These are phyloP conservation scores for Sceliomorpha sp. DNA, from an alignment of 2,888 invertebrate species.

Conservation along the genomic window DNA sequence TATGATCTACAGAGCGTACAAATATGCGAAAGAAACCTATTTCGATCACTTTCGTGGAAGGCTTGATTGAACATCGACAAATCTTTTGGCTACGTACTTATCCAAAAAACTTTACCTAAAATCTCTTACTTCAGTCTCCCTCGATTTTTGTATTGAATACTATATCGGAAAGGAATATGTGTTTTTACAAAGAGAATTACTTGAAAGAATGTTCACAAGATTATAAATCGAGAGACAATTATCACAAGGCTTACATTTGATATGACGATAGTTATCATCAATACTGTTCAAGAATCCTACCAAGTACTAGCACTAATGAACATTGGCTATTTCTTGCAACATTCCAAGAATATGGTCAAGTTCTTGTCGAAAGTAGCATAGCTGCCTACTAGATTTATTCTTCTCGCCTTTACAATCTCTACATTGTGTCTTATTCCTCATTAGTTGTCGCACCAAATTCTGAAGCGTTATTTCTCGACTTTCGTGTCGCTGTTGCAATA, in stretches of 20 bases:
- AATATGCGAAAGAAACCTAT: neutral
- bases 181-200: conserved; percentile 11
- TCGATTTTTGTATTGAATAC: conserved; percentile 20
- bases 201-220: neutral
- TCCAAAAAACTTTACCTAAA: conserved; percentile 12
- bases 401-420: conserved; percentile 73
- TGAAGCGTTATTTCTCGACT: conserved; percentile 76
- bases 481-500: conserved; percentile 76
- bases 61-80: conserved; percentile 20
- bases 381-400: conserved; percentile 69
- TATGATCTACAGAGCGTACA: conserved; percentile 20
- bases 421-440: conserved; percentile 74
- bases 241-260: conserved; percentile 41
- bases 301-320: conserved; percentile 24
- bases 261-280: conserved; percentile 34
- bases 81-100: conserved; percentile 29
- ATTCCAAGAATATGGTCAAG: conserved; percentile 75
- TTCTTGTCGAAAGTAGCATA: conserved; percentile 76
- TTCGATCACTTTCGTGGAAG: conserved; percentile 27
- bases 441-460: conserved; percentile 72
- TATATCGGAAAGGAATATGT: conserved; percentile 9
- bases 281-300: neutral
- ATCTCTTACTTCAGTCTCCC: conserved; percentile 30
- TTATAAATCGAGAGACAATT: conserved; percentile 22
- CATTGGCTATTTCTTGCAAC: conserved; percentile 75